Conservation (phyloP, 37 sponge, comb jelly and placozoan genomes). For the Aphrocallistes beatrix region DNA sequence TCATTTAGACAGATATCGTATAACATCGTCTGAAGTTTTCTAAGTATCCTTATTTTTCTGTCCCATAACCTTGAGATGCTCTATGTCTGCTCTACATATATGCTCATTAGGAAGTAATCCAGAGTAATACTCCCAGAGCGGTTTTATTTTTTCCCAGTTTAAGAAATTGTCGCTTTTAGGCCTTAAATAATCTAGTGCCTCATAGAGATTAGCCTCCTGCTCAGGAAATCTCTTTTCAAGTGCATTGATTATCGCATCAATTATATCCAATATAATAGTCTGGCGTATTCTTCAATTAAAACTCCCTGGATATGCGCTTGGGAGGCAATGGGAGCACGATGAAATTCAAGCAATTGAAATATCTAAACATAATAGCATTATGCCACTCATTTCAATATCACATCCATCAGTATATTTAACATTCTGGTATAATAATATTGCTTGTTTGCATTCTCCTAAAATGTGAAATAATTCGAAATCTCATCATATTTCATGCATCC, state of each 20-base stretch:
- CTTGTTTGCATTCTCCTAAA: not conserved
- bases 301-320: not conserved
- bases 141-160: not conserved
- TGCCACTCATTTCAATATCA: not conserved
- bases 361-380: not conserved
- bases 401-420: not conserved
- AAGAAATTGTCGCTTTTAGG: not conserved
- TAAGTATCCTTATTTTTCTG: not conserved
- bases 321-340: not conserved
- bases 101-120: not conserved
- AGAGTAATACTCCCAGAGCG: not conserved
- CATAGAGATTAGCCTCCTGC: not conserved
- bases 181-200: not conserved
- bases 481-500: not conserved
- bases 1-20: not conserved
- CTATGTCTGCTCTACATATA: not conserved
- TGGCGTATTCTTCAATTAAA: not conserved
- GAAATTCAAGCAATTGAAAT: not conserved
- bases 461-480: not conserved
- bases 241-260: not conserved
- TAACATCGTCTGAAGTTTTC: not conserved
- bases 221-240: not conserved
- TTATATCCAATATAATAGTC: not conserved
- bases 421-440: not conserved
- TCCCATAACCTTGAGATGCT: not conserved